Percentiles rank a stretch among this genome's conserved stretches.
Conservation (phyloP, 23 tunicate genomes). For the Clavelina lepadiformis region DNA sequence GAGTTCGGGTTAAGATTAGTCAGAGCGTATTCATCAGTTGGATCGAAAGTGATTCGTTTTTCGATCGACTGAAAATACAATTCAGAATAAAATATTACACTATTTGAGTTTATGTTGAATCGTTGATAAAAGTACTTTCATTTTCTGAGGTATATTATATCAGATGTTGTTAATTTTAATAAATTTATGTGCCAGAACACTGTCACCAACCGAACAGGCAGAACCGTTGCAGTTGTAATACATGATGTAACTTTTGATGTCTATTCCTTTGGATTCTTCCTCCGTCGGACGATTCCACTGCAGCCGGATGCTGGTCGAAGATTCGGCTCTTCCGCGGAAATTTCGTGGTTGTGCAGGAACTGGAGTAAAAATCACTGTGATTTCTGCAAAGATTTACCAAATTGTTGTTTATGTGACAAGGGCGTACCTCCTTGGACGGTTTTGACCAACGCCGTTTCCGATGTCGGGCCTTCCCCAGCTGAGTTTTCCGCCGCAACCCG, state of each 20-base stretch:
- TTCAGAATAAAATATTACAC: too few relatives aligned
- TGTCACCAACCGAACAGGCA: slow-evolving; percentile 17
- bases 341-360: slow-evolving; percentile 88
- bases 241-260: slow-evolving; percentile 42
- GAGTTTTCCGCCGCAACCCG: slow-evolving; percentile 58
- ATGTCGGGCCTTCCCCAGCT: slow-evolving; percentile 64
- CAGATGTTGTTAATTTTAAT: too few relatives aligned
- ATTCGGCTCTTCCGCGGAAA: slow-evolving; percentile 37
- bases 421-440: slow-evolving; percentile 58
- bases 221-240: slow-evolving; percentile 41
- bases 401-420: too few relatives aligned
- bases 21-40: slow-evolving; percentile 22
- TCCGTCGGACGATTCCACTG: slow-evolving; percentile 49
- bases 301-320: slow-evolving; percentile 34
- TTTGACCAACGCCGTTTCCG: slow-evolving; percentile 32
- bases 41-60: slow-evolving; percentile 1
- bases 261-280: not conserved
- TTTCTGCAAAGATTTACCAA: too few relatives aligned
- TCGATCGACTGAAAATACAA: slow-evolving; percentile 3
- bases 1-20: slow-evolving; percentile 46
- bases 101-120: too few relatives aligned
- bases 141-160: too few relatives aligned
- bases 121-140: too few relatives aligned
- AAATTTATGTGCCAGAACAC: not conserved
- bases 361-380: slow-evolving; percentile 1